Evolutionary conservation across 2,888 invertebrate species (phyloP).

Genomic region (Pseudanteris insignis): DNA sequence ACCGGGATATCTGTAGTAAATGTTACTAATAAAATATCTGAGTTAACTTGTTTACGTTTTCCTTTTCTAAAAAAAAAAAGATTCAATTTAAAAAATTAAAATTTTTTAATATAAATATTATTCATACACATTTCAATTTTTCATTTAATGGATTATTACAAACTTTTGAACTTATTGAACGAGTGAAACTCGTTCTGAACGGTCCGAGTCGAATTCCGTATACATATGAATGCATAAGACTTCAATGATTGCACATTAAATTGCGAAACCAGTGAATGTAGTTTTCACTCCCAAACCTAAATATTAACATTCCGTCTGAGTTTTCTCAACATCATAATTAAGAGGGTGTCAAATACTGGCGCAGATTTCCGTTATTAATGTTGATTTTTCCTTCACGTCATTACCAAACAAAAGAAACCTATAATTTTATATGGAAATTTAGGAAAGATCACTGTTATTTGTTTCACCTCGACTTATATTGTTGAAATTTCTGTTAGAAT

Average conservation of each 20-base stretch:
- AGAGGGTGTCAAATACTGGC: conserved; percentile 32
- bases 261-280: conserved; percentile 38
- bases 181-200: no score
- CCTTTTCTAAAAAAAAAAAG: background rate
- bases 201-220: conserved; percentile 7
- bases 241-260: conserved; percentile 26
- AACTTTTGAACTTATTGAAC: no score
- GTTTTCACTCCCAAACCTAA: conserved; percentile 42
- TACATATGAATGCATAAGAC: conserved; percentile 16
- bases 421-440: conserved; percentile 16
- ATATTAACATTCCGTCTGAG: conserved; percentile 37
- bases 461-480: background rate
- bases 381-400: conserved; percentile 11
- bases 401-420: conserved; percentile 6
- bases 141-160: no score
- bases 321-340: conserved; percentile 41
- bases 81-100: no score
- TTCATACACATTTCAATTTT: no score
- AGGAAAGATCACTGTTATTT: conserved; percentile 31
- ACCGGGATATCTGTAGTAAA: no score
- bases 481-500: conserved; percentile 21
- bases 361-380: conserved; percentile 14
- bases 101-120: no score
- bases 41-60: no score
- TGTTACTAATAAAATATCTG: no score